Evolutionary conservation across 2,888 invertebrate species (phyloP).

Genomic region (Xestia xanthographa): DNA sequence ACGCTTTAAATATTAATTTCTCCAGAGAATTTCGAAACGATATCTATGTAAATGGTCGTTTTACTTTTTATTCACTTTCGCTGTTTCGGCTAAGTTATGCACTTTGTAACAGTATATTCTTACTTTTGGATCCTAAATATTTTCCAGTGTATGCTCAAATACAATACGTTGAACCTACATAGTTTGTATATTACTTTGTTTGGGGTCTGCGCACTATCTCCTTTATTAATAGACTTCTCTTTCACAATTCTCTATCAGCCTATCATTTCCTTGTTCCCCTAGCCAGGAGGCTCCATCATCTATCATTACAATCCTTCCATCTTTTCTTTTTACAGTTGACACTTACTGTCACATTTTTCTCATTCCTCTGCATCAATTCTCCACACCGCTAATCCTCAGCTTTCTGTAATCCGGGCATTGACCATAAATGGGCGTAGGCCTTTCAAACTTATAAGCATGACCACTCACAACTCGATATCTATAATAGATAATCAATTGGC

Average conservation of each 20-base stretch:
- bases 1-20: slow-evolving; percentile 25
- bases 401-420: neutral
- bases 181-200: neutral
- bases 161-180: neutral
- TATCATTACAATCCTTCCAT: neutral
- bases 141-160: neutral
- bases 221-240: neutral
- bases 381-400: neutral
- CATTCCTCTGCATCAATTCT: neutral
- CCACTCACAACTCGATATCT: neutral
- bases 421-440: too few relatives aligned
- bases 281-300: neutral
- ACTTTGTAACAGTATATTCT: slow-evolving; percentile 12
- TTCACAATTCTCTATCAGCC: neutral
- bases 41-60: neutral
- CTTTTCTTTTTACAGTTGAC: neutral
- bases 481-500: neutral
- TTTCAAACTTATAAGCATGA: neutral
- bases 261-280: neutral
- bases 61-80: slow-evolving; percentile 21
- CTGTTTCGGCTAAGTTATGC: neutral
- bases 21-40: slow-evolving; percentile 34
- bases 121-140: neutral
- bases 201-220: too few relatives aligned
- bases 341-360: neutral